A percentile compares a stretch with the other conserved stretches of the same genome.
Evolutionary conservation across 2,797 vertebrate genomes (phyloP).

Genomic region (Pygocentrus nattereri): DNA sequence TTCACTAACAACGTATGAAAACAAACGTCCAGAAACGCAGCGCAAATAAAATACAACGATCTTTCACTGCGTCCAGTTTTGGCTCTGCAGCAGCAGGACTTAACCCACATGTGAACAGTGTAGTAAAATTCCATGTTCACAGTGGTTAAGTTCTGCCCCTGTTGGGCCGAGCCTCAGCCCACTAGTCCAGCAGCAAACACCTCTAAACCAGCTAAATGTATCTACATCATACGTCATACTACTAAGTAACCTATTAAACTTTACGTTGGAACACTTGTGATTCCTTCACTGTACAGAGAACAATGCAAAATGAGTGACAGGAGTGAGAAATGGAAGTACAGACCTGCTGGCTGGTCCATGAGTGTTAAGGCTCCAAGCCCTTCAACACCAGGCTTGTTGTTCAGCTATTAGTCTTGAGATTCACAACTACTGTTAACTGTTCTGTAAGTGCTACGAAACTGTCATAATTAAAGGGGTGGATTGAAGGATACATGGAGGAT

Average conservation of each 20-base stretch:
- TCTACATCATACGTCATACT: background rate
- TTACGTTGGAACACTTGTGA: background rate
- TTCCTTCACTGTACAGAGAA: background rate
- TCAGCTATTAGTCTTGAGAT: too few species aligned
- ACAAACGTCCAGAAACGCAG: too few species aligned
- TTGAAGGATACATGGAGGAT: too few species aligned
- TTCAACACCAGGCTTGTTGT: too few species aligned
- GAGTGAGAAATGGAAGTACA: background rate
- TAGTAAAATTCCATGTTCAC: conserved; percentile 86
- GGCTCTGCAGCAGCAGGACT: conserved; percentile 87
- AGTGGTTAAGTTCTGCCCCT: conserved; percentile 97
- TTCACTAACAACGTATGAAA: too few species aligned
- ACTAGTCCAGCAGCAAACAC: background rate
- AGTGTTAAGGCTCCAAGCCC: too few species aligned
- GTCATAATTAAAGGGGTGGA: too few species aligned
- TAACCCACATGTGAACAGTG: conserved; percentile 93
- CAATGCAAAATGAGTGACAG: background rate
- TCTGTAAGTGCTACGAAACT: too few species aligned
- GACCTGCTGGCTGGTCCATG: too few species aligned
- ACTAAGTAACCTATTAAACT: background rate
- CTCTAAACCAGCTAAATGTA: background rate
- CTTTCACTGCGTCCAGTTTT: background rate
- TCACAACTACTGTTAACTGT: too few species aligned
- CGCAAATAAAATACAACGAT: background rate
- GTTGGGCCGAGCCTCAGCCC: conserved; percentile 62